These are phyloP conservation scores for Pasiphila rectangulata DNA, from an alignment of 2,888 invertebrate genomes.

Conservation along the genomic window DNA sequence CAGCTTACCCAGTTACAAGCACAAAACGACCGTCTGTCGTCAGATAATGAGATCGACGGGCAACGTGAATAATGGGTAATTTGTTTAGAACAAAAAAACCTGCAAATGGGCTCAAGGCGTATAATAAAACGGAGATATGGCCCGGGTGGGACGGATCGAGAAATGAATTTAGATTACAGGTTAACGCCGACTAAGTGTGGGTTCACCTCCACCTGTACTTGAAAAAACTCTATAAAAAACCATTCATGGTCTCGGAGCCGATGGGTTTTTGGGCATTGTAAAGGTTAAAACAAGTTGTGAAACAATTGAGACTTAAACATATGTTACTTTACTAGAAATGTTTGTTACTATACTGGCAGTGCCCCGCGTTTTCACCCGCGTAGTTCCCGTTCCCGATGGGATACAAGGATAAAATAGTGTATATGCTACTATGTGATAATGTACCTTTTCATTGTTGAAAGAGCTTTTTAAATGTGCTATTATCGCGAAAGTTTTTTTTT, in stretches of 20 bases:
- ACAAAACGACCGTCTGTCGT: constrained; percentile 53
- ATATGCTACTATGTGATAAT: too few relatives aligned
- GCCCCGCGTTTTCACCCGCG: too few relatives aligned
- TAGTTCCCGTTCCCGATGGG: too few relatives aligned
- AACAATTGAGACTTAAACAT: background rate
- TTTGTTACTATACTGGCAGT: too few relatives aligned
- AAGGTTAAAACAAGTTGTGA: constrained; percentile 15
- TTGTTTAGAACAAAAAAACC: constrained; percentile 77
- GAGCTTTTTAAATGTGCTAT: too few relatives aligned
- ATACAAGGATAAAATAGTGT: too few relatives aligned
- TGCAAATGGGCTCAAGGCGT: constrained; percentile 76
- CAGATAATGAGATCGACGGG: constrained; percentile 67
- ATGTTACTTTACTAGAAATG: too few relatives aligned
- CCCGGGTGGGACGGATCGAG: constrained; percentile 76
- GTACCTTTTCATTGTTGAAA: too few relatives aligned
- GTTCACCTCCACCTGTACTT: constrained; percentile 74
- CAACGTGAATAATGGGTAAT: constrained; percentile 76
- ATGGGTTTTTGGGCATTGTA: constrained; percentile 26
- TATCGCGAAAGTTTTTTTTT: too few relatives aligned
- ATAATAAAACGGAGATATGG: constrained; percentile 79
- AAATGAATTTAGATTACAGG: constrained; percentile 82
- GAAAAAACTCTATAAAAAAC: constrained; percentile 68
- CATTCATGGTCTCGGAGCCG: constrained; percentile 34
- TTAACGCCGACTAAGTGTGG: constrained; percentile 79
- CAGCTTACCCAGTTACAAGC: constrained; percentile 4